phyloP scores from a whole-genome alignment of 2,797 vertebrate species.

The Hypotaenidia okinawae region DNA sequence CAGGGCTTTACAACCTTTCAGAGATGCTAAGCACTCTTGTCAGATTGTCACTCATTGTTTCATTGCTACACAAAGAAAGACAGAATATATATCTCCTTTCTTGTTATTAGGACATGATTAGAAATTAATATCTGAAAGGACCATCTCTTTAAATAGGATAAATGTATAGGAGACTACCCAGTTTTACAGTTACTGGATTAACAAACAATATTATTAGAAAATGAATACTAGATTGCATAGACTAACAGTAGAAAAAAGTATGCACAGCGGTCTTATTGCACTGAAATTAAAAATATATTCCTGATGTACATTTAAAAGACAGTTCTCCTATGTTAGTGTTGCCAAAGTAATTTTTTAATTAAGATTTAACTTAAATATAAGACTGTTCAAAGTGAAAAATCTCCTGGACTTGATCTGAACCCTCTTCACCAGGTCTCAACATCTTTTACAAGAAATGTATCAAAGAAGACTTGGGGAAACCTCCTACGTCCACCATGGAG shows the following conservation, averaged over 20 bases:
- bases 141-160: background rate
- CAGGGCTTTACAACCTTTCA: background rate
- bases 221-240: background rate
- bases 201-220: background rate
- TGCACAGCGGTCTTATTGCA: rapidly evolving
- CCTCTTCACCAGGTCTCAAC: background rate
- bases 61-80: background rate
- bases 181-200: background rate
- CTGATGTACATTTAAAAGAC: background rate
- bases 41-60: background rate
- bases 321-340: background rate
- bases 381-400: background rate
- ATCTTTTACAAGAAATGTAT: background rate
- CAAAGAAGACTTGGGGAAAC: background rate
- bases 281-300: background rate
- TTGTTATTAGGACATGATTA: background rate
- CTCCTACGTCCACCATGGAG: background rate
- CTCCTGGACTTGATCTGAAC: background rate
- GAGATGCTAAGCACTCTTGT: background rate
- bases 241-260: background rate
- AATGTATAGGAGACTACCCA: background rate
- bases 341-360: background rate
- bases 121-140: background rate
- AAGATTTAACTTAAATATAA: background rate
- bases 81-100: background rate